Evolutionary conservation across 2,113 vertebrate genomes (phyloP), one percentile per base, ranked within the genome.

Genomic region (Silurus meridionalis): DNA sequence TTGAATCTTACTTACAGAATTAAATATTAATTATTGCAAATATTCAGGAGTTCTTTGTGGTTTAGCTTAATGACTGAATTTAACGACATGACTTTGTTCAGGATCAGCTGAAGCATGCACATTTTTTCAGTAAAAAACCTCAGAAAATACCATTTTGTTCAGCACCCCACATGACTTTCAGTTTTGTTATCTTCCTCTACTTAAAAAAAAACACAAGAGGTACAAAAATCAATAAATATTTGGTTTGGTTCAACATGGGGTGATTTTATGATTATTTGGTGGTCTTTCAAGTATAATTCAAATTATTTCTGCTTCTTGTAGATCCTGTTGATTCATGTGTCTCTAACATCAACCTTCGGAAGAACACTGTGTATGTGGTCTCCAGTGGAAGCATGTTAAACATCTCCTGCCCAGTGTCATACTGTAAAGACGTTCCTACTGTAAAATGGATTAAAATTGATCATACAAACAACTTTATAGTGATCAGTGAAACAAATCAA

Each of bases 361-460:
- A 86, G 60, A 82, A 86, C 48, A 74, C 69, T 2, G 4, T 37
- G 46, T n/a, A 46, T 4, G 57, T 1, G 1, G 48, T 4, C 25
- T 52, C 25, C 58, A 86, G n/a, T 2, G 53, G 25, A 55, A 6
- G 21, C 58, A 11, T 0, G 48, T 57, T 77, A 4, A 82, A 0
- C 8, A 55, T 86, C 69, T 48, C 69, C 5, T 86, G 85, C 25
- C 69, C 80, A 25, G 80, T 86, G 85, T 55, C 3, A 11, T 77
- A 77, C 13, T 86, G 85, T 66, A 0, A 82, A 0, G 58, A 86
- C 80, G 57, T 19, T n/a, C 85, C 85, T 53, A 6, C 0, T 57
- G 23, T 86, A 11, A 6, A 2, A 66, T 86, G 85, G 85, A 17
- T 50, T 23, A 86, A 64, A 86, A 25, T 82, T 7, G 58, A 50